Evolutionary conservation across 2,888 invertebrate genomes (phyloP).

Genomic region (Xiphydria camelus): DNA sequence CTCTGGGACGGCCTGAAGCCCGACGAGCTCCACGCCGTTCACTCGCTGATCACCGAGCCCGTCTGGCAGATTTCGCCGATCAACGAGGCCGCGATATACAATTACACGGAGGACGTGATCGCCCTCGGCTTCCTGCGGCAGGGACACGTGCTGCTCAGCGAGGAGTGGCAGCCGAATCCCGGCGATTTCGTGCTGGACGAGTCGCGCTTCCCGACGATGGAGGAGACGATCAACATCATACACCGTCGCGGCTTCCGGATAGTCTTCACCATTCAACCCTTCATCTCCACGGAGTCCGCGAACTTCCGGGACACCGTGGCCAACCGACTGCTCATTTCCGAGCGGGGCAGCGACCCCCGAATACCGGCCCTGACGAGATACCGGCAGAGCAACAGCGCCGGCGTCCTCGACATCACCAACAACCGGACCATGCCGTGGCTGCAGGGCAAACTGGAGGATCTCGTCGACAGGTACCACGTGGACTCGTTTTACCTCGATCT

Average conservation of each 20-base stretch:
- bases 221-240: slow-evolving; percentile 77
- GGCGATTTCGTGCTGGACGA: slow-evolving; percentile 87
- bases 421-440: slow-evolving; percentile 82
- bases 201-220: slow-evolving; percentile 75
- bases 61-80: slow-evolving; percentile 83
- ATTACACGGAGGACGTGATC: slow-evolving; percentile 84
- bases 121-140: slow-evolving; percentile 75
- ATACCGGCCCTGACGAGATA: slow-evolving; percentile 84
- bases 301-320: slow-evolving; percentile 82
- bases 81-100: slow-evolving; percentile 71
- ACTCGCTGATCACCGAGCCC: slow-evolving; percentile 79
- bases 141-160: slow-evolving; percentile 78
- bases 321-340: slow-evolving; percentile 76
- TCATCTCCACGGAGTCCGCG: slow-evolving; percentile 81
- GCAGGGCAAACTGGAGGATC: slow-evolving; percentile 69
- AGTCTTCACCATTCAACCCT: slow-evolving; percentile 88
- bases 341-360: slow-evolving; percentile 74
- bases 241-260: slow-evolving; percentile 85
- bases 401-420: slow-evolving; percentile 85
- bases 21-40: slow-evolving; percentile 73
- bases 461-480: slow-evolving; percentile 75
- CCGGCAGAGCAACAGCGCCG: slow-evolving; percentile 78
- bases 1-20: slow-evolving; percentile 84
- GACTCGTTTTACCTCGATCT: slow-evolving; percentile 84
- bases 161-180: slow-evolving; percentile 81